Evolutionary conservation across 53 echinoderm and acorn worm genomes (phyloP), one percentile per base, ranked within the genome.

Genomic region (Crossaster papposus): DNA sequence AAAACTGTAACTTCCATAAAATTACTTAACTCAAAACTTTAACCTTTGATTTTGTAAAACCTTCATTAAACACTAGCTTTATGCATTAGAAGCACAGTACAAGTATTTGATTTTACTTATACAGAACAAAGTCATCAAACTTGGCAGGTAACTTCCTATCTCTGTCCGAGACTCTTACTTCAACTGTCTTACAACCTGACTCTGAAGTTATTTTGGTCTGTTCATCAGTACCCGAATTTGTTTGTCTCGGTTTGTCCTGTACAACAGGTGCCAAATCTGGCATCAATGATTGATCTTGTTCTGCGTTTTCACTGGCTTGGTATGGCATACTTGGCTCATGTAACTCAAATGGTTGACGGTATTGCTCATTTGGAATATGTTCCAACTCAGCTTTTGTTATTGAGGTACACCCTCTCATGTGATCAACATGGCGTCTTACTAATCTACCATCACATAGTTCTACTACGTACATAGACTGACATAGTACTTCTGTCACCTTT

Each of bases 351-450:
- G 58, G 58, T 44, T 44, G 58, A 58, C 15, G 58, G 58, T 58
- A 20, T 11, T 58, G 24, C 70, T 13, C 12, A 70, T 13, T n/a
- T 30, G 70, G 12, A 30, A 12, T 4, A 14, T 70, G 31, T 4
- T 11, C 70, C 29, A 28, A 28, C 70, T n/a, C 26, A 29, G 29
- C 23, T 70, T 13, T 22, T 11, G 29, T 26, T 11, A 58, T 2
- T 58, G 58, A 17, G 58, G 79, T 33, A 11, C 54, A 50, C 32
- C 63, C 20, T 51, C 77, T 30, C 3, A 89, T 63, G 18, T 89
- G 44, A 64, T 89, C 90, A n/a, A 65, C 29, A 31, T 89, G 81
- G 14, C 90, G 68, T 64, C 90, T 14, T 22, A 89, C 80, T 51
- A 29, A n/a, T 65, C 90, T 44, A 7, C 81, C 81, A 30, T 81